Percentiles rank a stretch among this genome's conserved stretches.
phyloP scores from a whole-genome alignment of 2,797 vertebrate species.

The Acipenser ruthenus region DNA sequence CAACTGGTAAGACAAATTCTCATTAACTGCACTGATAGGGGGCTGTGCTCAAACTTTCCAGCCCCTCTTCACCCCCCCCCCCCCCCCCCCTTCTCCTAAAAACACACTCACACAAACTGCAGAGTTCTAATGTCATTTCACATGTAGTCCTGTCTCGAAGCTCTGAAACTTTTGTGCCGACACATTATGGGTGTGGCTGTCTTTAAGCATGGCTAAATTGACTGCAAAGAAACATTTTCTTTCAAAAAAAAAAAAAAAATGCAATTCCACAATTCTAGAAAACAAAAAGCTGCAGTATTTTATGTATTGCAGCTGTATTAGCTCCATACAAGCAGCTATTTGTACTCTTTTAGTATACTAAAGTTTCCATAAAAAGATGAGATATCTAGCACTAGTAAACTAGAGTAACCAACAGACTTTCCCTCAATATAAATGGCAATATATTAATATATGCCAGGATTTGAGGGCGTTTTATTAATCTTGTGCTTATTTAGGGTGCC shows the following conservation, averaged over 20 bases:
- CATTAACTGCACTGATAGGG: conserved; percentile 36
- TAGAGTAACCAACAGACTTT: too few relatives aligned
- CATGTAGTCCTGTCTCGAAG: conserved; percentile 47
- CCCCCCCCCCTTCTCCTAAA: conserved; percentile 32
- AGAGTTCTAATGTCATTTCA: conserved; percentile 53
- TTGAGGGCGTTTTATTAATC: too few relatives aligned
- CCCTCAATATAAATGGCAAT: too few relatives aligned
- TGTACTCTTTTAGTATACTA: too few relatives aligned
- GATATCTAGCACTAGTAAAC: too few relatives aligned
- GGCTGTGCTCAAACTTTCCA: conserved; percentile 28
- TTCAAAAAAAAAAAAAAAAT: conserved; percentile 28
- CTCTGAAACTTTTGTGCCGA: conserved; percentile 50
- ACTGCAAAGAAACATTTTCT: conserved; percentile 55
- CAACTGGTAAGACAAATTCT: conserved; percentile 26
- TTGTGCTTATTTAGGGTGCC: too few relatives aligned
- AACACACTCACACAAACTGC: conserved; percentile 55
- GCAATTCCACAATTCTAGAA: conserved; percentile 23
- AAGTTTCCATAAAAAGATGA: too few relatives aligned
- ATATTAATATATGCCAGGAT: too few relatives aligned
- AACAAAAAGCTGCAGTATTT: too few relatives aligned
- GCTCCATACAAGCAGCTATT: too few relatives aligned
- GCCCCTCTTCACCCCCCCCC: conserved; percentile 13
- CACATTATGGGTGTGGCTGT: conserved; percentile 72
- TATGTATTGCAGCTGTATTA: too few relatives aligned
- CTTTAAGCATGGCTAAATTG: conserved; percentile 62